These are phyloP conservation scores for Acronicta psi DNA, from an alignment of 2,888 invertebrate species.

Conservation along the genomic window DNA sequence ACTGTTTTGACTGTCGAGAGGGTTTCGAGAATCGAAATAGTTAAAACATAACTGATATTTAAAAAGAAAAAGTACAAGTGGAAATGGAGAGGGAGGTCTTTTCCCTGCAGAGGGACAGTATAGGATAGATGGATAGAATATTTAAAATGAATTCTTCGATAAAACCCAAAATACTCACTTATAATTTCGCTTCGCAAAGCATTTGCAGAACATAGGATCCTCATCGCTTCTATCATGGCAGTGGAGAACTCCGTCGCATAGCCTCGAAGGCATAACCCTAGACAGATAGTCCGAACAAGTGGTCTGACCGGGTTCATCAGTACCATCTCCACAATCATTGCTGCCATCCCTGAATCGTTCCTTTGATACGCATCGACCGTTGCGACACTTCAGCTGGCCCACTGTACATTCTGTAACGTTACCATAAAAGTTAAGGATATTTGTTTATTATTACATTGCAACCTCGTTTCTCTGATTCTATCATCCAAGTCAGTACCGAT, in stretches of 20 bases:
- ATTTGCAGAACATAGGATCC: conserved; percentile 90
- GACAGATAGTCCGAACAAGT: conserved; percentile 91
- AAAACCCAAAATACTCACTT: conserved; percentile 63
- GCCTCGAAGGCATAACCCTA: conserved; percentile 90
- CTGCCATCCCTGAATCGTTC: conserved; percentile 91
- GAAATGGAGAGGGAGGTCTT: no score
- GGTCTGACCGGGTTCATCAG: conserved; percentile 91
- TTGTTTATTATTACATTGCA: no score
- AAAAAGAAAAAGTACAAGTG: no score
- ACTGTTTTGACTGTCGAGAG: no score
- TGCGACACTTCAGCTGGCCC: conserved; percentile 91
- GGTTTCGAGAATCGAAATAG: no score
- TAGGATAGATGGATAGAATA: no score
- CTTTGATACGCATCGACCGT: conserved; percentile 92
- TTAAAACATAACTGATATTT: no score
- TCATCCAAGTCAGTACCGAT: no score
- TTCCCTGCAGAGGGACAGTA: no score
- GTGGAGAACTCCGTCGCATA: conserved; percentile 94
- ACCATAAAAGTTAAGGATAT: not conserved
- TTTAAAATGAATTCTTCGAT: not conserved
- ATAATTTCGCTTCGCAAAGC: conserved; percentile 80
- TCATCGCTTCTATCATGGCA: conserved; percentile 94
- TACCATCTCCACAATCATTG: conserved; percentile 92
- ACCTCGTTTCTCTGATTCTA: no score
- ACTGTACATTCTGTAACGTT: conserved; percentile 89